Conservation (phyloP, 1,140 invertebrate genomes). For the Marisa cornuarietis region DNA sequence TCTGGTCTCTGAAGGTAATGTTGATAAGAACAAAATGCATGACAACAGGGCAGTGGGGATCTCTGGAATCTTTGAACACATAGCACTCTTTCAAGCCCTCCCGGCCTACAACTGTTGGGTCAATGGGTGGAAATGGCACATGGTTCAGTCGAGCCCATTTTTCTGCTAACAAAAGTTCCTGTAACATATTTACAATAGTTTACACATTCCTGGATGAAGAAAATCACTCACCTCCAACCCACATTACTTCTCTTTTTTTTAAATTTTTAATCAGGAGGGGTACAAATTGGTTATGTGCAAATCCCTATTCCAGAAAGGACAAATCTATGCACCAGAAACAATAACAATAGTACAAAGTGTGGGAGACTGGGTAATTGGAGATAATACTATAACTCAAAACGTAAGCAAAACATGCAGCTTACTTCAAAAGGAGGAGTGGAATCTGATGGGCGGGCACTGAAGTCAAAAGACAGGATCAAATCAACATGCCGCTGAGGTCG, state of each 20-base stretch:
- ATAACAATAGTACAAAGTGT: not conserved
- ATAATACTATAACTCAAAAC: too few species aligned
- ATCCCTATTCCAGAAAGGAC: too few species aligned
- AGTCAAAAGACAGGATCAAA: conserved; percentile 69
- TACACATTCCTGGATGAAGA: too few species aligned
- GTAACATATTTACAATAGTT: conserved; percentile 1
- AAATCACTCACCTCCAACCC: too few species aligned
- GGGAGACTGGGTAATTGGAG: not conserved
- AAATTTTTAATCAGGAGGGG: too few species aligned
- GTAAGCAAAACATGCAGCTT: conserved; percentile 8
- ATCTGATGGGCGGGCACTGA: conserved; percentile 65
- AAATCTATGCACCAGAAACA: too few species aligned
- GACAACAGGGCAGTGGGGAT: conserved; percentile 67
- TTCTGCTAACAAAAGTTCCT: conserved; percentile 67
- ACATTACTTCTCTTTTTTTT: too few species aligned
- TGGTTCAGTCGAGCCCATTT: conserved; percentile 67
- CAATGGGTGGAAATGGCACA: conserved; percentile 67
- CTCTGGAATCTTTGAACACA: conserved; percentile 65
- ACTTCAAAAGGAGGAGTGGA: conserved; percentile 66
- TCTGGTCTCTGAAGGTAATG: conserved; percentile 64
- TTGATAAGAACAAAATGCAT: conserved; percentile 68
- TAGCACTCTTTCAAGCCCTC: conserved; percentile 67
- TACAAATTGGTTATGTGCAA: too few species aligned
- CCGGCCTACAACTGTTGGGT: conserved; percentile 59
- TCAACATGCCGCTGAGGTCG: conserved; percentile 68